Conservation (phyloP, 1,140 invertebrate species). For the Cheumatopsyche charites region DNA sequence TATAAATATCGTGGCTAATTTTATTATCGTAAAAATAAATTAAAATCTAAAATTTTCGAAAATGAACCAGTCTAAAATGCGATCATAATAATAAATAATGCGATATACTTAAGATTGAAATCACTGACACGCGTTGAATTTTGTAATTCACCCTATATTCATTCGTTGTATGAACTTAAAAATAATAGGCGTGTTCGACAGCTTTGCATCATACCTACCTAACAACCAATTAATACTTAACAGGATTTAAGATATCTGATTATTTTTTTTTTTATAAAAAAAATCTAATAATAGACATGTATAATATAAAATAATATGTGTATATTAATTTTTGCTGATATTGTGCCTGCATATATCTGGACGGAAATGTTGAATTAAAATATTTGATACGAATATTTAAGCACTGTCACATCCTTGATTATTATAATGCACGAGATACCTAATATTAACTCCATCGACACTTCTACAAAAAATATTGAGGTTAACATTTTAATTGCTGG, state of each 20-base stretch:
- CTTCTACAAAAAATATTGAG: constrained; percentile 34
- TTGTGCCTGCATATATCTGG: too few relatives aligned
- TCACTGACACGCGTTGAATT: constrained; percentile 24
- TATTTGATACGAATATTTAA: too few relatives aligned
- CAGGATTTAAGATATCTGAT: constrained; percentile 25
- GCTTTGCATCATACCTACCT: constrained; percentile 33
- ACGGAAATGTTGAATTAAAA: too few relatives aligned
- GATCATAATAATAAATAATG: constrained; percentile 33
- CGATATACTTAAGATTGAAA: constrained; percentile 16
- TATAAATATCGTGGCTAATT: too few relatives aligned
- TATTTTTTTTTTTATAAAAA: too few relatives aligned
- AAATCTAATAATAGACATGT: too few relatives aligned
- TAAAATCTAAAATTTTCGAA: background rate
- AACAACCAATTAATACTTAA: constrained; percentile 35
- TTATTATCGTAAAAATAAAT: constrained; percentile 10
- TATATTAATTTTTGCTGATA: too few relatives aligned
- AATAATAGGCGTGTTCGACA: constrained; percentile 31
- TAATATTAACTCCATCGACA: constrained; percentile 43
- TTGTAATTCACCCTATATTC: constrained; percentile 37
- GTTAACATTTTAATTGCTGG: constrained; percentile 48
- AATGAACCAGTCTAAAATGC: constrained; percentile 17
- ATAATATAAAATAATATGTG: too few relatives aligned
- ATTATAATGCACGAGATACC: background rate
- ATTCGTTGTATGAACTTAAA: constrained; percentile 44
- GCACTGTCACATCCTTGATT: constrained; percentile 5